Evolutionary conservation across 2,888 invertebrate species (phyloP).

Genomic region (Cryptus armator): DNA sequence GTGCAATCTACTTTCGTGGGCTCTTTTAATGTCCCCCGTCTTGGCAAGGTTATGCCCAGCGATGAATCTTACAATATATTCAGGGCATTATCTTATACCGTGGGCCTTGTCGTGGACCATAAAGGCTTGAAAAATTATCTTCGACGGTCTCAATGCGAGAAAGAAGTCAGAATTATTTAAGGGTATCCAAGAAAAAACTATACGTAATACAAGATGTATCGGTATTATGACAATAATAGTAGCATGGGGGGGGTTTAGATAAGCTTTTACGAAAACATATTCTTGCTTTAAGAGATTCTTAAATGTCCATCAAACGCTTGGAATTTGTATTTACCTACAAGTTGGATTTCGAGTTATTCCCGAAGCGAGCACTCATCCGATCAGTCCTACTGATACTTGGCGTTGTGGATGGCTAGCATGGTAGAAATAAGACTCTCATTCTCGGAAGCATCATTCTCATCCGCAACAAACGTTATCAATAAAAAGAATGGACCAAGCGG

Average conservation of each 20-base stretch:
- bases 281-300: no score
- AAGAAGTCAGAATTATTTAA: background rate
- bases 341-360: background rate
- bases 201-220: background rate
- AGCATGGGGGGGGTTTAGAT: background rate
- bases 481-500: conserved; percentile 19
- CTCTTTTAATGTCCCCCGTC: conserved; percentile 55
- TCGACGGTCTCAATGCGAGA: background rate
- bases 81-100: conserved; percentile 17
- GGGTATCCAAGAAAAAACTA: background rate
- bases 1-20: conserved; percentile 76
- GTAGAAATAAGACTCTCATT: conserved; percentile 9
- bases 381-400: conserved; percentile 1
- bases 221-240: background rate
- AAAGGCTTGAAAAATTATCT: conserved; percentile 21
- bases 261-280: background rate
- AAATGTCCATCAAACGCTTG: conserved; percentile 12
- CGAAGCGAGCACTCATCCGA: conserved; percentile 20
- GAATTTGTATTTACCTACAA: background rate
- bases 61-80: conserved; percentile 32
- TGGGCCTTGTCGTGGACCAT: background rate
- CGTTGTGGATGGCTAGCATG: background rate
- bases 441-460: conserved; percentile 36
- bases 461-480: conserved; percentile 38
- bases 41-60: background rate